Conservation (phyloP, 2,113 vertebrate species). For the Misgurnus anguillicaudatus region DNA sequence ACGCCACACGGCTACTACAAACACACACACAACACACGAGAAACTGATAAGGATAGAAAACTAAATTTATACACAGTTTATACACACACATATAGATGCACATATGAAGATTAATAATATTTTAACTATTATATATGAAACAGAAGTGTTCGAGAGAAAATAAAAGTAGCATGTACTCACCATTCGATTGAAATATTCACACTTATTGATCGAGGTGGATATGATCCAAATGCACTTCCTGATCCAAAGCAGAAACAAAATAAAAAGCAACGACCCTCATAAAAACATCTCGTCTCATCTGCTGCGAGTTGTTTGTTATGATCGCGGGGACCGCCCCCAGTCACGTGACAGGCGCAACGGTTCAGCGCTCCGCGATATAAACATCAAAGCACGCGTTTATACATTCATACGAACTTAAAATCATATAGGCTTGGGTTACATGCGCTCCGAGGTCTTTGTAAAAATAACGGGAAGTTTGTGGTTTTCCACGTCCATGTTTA, state of each 20-base stretch:
- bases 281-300: not conserved
- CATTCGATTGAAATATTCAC: not conserved
- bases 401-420: not conserved
- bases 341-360: not conserved
- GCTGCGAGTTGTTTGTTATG: slow-evolving; percentile 7
- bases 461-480: not conserved
- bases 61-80: no score
- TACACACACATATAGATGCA: not conserved
- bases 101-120: no score
- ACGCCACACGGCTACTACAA: not conserved
- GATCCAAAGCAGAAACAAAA: not conserved
- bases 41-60: not conserved
- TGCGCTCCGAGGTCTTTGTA: not conserved
- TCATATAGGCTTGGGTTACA: no score
- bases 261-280: not conserved
- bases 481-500: not conserved
- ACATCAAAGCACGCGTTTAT: not conserved
- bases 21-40: not conserved
- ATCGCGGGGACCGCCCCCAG: not conserved
- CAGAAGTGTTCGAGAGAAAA: no score
- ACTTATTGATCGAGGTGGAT: no score
- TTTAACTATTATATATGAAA: no score
- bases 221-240: not conserved
- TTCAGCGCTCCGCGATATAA: not conserved
- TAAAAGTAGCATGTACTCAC: no score